phyloP scores from a whole-genome alignment of 2,888 invertebrate species.

The Tetanocera ferruginea region DNA sequence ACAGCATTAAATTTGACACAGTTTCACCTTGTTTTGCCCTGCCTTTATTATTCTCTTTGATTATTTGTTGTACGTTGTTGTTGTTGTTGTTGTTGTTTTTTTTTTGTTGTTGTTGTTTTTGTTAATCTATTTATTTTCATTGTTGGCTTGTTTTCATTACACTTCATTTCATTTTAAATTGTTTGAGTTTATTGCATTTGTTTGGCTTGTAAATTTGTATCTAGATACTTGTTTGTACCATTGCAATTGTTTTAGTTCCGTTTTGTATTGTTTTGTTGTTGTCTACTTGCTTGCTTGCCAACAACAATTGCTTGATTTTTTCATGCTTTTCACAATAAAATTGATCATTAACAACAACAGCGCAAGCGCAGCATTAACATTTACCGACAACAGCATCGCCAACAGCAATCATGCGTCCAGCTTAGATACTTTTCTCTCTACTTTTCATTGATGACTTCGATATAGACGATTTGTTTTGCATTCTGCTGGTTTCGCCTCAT shows the following conservation, averaged over 20 bases:
- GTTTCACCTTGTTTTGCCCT: conserved; percentile 18
- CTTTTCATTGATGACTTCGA: neutral
- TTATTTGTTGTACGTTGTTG: conserved; percentile 5
- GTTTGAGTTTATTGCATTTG: neutral
- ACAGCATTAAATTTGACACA: conserved; percentile 10
- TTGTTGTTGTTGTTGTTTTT: neutral
- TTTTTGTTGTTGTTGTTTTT: neutral
- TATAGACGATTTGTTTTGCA: conserved; percentile 19
- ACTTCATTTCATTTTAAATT: conserved; percentile 12
- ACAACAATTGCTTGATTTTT: conserved; percentile 16
- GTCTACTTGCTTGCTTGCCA: too few relatives aligned
- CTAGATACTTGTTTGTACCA: neutral
- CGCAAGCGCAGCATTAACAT: neutral
- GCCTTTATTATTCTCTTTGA: neutral
- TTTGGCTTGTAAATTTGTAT: conserved; percentile 8
- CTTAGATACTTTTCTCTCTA: too few relatives aligned
- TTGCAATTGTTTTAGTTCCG: neutral
- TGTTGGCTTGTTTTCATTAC: conserved; percentile 19
- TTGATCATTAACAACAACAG: neutral
- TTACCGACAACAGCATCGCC: neutral
- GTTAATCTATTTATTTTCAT: neutral
- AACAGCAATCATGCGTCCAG: neutral
- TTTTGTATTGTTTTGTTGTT: neutral
- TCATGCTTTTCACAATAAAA: conserved; percentile 16
- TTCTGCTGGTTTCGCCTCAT: conserved; percentile 18